Evolutionary conservation across 2,888 invertebrate species (phyloP).

Genomic region (Mesorhabditis belari): DNA sequence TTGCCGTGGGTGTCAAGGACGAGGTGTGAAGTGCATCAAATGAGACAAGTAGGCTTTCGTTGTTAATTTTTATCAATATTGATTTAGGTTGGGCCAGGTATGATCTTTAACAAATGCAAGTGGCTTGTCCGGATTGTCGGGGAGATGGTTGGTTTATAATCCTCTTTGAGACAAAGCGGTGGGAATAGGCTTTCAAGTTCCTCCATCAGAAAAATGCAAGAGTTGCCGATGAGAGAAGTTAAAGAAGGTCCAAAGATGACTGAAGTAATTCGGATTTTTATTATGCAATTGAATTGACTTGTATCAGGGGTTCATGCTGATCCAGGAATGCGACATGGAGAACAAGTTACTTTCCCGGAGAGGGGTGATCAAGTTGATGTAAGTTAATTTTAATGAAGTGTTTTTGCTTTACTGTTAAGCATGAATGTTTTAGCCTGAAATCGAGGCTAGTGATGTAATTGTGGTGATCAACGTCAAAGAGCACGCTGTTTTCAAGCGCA

Average conservation of each 20-base stretch:
- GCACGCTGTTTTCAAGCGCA: slow-evolving; percentile 73
- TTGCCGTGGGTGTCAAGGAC: slow-evolving; percentile 72
- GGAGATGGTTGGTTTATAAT: slow-evolving; percentile 59
- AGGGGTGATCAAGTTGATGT: slow-evolving; percentile 76
- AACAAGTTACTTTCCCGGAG: slow-evolving; percentile 76
- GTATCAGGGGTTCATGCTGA: slow-evolving; percentile 64
- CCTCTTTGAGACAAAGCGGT: background rate
- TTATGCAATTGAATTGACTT: background rate
- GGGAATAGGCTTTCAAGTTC: slow-evolving; percentile 42
- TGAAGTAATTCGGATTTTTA: slow-evolving; percentile 62
- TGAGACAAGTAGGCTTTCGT: slow-evolving; percentile 7
- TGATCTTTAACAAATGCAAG: slow-evolving; percentile 59
- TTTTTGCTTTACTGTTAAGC: background rate
- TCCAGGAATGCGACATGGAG: slow-evolving; percentile 78
- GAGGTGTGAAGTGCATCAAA: slow-evolving; percentile 59
- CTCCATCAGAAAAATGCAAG: slow-evolving; percentile 74
- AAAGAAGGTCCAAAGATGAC: slow-evolving; percentile 72
- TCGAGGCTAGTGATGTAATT: slow-evolving; percentile 80
- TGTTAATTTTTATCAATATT: slow-evolving; percentile 43
- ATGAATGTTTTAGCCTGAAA: slow-evolving; percentile 64
- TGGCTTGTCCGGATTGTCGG: slow-evolving; percentile 56
- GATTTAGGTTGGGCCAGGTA: slow-evolving; percentile 66
- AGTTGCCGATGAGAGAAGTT: slow-evolving; percentile 78
- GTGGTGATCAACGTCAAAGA: slow-evolving; percentile 75
- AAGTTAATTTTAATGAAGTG: slow-evolving; percentile 12